Base-by-base conservation (phyloP, 2,888 invertebrate species). In the Mesorhabditis spiculigera region DNA sequence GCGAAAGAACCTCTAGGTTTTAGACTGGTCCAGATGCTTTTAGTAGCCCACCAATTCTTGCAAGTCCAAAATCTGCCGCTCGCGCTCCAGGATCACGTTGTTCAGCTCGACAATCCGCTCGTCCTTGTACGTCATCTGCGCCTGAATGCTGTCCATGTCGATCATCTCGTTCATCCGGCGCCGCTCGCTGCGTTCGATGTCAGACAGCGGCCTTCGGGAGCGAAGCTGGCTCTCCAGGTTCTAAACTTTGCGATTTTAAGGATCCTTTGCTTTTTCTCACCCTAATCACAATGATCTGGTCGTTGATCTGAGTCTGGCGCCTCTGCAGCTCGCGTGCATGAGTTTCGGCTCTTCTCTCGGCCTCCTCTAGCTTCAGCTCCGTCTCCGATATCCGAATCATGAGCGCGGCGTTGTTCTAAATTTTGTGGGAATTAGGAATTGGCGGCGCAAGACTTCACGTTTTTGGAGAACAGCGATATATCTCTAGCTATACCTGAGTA, bases 141-240 rank as follows among this genome's bases (percentile, higher is more conserved):
- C 10, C 6, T 63, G 63, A n/a, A 63, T 28, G 6, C 28, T 63
- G n/a, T 63, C 63, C 63, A 63, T 63, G 41, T 63, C 63, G 16
- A 50, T n/a, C 58, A 50, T 96, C 95, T 5, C 96, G 89, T 82
- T 95, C 89, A 88, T 96, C 96, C 0, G 95, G 95, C 0, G 95
- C 95, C 85, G 95, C 94, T 0, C 95, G 89, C 86, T 95, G 95
- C 5, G 16, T 16, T 63, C 66, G 10, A 50, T 50, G 8, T 50
- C 58, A 13, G 58, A 13, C 58, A 50, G 8, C 58, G 58, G 58
- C n/a, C 58, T 50, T 50, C 58, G 8, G 8, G 58, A 10, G 8
- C 58, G 8, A 10, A 50, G 10, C 58, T 50, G 58, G n/a, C n/a
- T n/a, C n/a, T 50, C 58, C 10, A 50, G 58, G 58, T 50, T 50